Conservation (phyloP, 2,797 vertebrate genomes). For the Psittacula echo region DNA sequence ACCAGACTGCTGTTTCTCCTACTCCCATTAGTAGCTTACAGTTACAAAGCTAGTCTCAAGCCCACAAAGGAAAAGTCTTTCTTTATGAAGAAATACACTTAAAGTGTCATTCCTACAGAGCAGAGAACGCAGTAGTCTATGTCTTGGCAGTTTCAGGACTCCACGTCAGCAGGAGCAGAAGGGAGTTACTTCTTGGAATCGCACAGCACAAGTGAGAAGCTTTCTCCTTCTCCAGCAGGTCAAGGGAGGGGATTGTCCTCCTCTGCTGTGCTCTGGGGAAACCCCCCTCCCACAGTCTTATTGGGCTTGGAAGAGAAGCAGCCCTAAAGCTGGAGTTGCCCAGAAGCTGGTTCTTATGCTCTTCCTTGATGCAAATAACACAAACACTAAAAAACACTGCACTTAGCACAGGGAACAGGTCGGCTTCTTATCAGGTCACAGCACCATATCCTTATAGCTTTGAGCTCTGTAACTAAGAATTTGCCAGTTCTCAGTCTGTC, state of each 20-base stretch:
- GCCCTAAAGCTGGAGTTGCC: not conserved
- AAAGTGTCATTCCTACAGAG: not conserved
- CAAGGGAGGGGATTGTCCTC: not conserved
- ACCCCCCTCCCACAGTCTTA: not conserved
- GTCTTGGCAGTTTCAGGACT: not conserved
- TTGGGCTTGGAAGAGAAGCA: not conserved
- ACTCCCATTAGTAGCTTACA: not conserved
- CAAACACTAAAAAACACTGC: not conserved
- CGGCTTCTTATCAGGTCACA: not conserved
- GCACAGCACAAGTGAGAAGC: not conserved
- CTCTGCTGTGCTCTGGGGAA: not conserved
- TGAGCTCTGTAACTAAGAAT: not conserved
- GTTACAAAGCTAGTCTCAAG: not conserved
- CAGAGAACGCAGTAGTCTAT: fast-evolving
- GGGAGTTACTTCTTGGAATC: not conserved
- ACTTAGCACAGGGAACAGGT: not conserved
- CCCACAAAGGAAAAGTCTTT: not conserved
- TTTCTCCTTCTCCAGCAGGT: not conserved
- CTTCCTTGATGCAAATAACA: not conserved
- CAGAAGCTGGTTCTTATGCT: not conserved
- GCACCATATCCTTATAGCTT: not conserved
- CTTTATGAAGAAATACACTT: not conserved
- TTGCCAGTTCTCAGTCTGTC: not conserved
- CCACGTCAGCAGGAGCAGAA: fast-evolving
- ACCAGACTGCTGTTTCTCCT: not conserved